phyloP scores from a whole-genome alignment of 30 jellyfish, hydroid and myxozoan genomes.

The Hydractinia echinata region DNA sequence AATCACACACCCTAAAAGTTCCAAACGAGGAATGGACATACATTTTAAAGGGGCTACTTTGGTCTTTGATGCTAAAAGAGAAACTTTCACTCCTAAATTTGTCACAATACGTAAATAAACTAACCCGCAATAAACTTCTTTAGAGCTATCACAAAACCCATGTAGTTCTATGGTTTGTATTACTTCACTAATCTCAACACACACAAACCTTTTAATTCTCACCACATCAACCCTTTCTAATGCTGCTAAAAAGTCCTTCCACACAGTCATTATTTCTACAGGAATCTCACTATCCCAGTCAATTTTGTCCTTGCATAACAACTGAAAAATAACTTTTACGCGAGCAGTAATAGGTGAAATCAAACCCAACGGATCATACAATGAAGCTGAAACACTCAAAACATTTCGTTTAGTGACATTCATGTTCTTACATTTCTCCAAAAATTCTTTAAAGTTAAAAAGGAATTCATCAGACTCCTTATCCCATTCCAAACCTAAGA shows the following conservation, averaged over 20 bases:
- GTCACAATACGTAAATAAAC: not conserved
- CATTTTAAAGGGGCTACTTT: not conserved
- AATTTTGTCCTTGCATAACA: slow-evolving; percentile 8
- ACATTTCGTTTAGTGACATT: not conserved
- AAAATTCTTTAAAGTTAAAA: slow-evolving; percentile 17
- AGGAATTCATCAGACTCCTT: not conserved
- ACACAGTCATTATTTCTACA: not conserved
- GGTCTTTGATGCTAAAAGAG: not conserved
- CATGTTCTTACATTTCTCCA: not conserved
- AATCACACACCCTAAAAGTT: not conserved
- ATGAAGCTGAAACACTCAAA: slow-evolving; percentile 13
- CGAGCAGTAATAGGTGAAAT: slow-evolving; percentile 22
- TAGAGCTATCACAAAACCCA: not conserved
- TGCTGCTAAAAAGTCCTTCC: slow-evolving; percentile 7
- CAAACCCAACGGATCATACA: slow-evolving; percentile 30
- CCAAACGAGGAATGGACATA: not conserved
- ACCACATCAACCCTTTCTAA: not conserved
- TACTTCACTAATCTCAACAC: not conserved
- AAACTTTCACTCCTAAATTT: not conserved
- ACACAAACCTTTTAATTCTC: not conserved
- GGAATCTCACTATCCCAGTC: not conserved
- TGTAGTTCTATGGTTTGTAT: not conserved
- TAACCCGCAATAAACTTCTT: not conserved
- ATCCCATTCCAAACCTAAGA: slow-evolving; percentile 22
- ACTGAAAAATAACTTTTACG: slow-evolving; percentile 8